Conservation (phyloP, 1,140 invertebrate genomes). For the Polypedilum pembai region DNA sequence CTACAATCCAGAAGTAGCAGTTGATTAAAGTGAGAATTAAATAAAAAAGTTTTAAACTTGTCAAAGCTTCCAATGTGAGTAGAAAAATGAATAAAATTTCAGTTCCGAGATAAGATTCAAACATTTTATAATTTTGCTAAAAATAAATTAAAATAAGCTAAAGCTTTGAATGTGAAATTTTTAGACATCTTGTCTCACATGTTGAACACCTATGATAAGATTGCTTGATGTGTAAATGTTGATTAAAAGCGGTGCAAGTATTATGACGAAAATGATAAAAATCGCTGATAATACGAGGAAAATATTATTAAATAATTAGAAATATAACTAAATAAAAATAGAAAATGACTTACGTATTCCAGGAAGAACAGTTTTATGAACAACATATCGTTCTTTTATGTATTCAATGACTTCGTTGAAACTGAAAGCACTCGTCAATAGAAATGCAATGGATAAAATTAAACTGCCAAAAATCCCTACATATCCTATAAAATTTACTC, state of each 20-base stretch:
- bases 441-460: neutral
- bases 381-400: neutral
- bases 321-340: neutral
- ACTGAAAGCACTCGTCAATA: neutral
- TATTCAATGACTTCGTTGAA: neutral
- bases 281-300: neutral
- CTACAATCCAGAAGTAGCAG: neutral
- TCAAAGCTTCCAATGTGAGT: neutral
- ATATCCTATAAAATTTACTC: constrained; percentile 1
- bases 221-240: neutral
- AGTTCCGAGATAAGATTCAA: neutral
- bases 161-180: neutral
- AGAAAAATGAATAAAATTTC: neutral
- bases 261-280: constrained; percentile 13
- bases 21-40: neutral
- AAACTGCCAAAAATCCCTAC: neutral
- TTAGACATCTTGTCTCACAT: neutral
- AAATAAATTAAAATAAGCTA: neutral
- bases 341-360: neutral
- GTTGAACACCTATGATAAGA: neutral
- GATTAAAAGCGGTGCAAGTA: neutral
- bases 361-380: neutral
- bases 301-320: neutral
- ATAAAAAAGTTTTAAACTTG: neutral
- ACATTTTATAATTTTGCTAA: neutral